Base-by-base conservation (phyloP, 2,888 invertebrate genomes). In the Nezara viridula region DNA sequence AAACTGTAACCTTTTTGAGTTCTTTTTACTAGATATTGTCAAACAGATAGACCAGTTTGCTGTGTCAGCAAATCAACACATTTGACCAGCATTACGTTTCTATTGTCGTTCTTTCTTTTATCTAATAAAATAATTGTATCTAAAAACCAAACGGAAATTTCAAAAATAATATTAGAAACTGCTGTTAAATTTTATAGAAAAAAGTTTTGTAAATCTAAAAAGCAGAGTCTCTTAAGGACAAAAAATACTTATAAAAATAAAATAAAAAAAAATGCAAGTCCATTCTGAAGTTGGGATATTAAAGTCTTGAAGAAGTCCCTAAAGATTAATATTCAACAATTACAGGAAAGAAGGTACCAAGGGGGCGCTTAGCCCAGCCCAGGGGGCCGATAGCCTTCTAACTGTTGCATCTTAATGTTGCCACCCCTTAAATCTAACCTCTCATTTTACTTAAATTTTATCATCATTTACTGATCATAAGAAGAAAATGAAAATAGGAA, bases 291-390 rank as follows among this genome's bases (percentile, higher is more conserved):
- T 77, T 44, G 77, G 19, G 77, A 81, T 81, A 81, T 81, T 81
- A 81, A 81, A 81, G 81, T 40, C 44, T n/a, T 81, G 81, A 81
- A 47, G 44, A 81, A 81, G 81, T 81, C 81, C 81, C 81, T 81
- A 81, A 81, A 81, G 81, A 81, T 81, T 81, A 81, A 81, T 81
- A 81, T 81, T 81, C 81, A 81, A 81, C 81, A 81, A 81, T 81
- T 81, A 81, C 81, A 44, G 81, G 81, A 40, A 40, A 44, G 81
- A 47, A 81, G 81, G 44, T 14, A 47, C 81, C 81, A 40, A 81
- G 81, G 44, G 81, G n/a, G 81, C n/a, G 81, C 44, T 44, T 81
- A 81, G 81, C 9, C 81, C 81, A 44, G 47, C 81, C 81, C 81
- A 6, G 2, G 81, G 81, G 81, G n/a, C 10, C 44, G n/a, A 40